Conservation (phyloP, 2,797 vertebrate species). For the Tragopan temminckii region DNA sequence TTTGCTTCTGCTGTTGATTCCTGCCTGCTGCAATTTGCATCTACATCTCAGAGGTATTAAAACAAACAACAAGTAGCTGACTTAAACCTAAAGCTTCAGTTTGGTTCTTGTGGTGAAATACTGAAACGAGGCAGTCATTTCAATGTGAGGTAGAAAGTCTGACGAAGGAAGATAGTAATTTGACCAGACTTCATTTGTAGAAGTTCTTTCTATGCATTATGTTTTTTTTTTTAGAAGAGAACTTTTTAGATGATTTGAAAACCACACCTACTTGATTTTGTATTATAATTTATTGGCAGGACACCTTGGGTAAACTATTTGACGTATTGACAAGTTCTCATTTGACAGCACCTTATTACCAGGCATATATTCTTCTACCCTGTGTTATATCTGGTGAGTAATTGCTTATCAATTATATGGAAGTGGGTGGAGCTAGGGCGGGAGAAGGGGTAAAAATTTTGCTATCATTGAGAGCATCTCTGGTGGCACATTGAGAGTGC, state of each 20-base stretch:
- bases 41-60: not conserved
- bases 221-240: not conserved
- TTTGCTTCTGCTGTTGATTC: not conserved
- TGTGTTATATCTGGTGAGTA: not conserved
- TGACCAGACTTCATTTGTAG: not conserved
- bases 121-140: not conserved
- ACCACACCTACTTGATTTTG: not conserved
- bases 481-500: not conserved
- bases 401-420: slow-evolving; percentile 27
- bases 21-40: not conserved
- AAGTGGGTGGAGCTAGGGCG: slow-evolving; percentile 22
- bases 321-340: not conserved
- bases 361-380: not conserved
- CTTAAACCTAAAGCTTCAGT: not conserved
- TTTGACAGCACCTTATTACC: not conserved
- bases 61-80: not conserved
- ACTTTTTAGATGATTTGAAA: not conserved
- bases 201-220: not conserved
- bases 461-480: not conserved
- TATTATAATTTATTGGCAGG: not conserved
- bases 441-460: not conserved
- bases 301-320: not conserved
- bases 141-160: not conserved
- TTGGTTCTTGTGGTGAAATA: not conserved
- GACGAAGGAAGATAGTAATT: not conserved